Base-by-base conservation (phyloP, 2,888 invertebrate genomes). In the Thymelicus lineola region DNA sequence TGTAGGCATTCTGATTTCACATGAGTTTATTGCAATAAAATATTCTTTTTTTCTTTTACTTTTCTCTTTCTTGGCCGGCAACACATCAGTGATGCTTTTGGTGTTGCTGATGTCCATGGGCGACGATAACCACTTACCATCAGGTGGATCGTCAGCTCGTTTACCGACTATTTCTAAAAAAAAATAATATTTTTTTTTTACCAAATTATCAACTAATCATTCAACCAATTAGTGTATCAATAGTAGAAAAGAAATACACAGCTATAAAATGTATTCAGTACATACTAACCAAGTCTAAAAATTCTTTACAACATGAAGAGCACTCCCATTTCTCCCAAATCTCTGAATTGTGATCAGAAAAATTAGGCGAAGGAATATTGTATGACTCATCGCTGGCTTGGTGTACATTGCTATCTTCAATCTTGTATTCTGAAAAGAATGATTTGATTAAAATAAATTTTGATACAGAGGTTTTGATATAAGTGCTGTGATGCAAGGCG, bases 321-420 rank as follows among this genome's bases (percentile, higher is more conserved):
- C 90, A 91, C 4, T 75, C 79, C 86, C 86, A 88, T 5, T 84
- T 71, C 46, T 82, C 85, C 87, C 86, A 89, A 3, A 85, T 71
- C 42, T 82, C 85, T 1, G 83, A 78, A 66, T 82, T 83, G 20
- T 88, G 86, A 45, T 85, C 86, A 35, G 85, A 85, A 72, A 84
- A 85, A 58, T 76, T 75, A 53, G 91, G 88, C 35, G 89, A 89
- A 46, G 87, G 86, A 62, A 86, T 79, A 64, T 87, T 84, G 73
- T 81, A 89, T 12, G 83, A 84, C 35, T 87, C 87, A 72, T 87
- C 86, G 79, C 84, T 87, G 46, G 85, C 82, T 38, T 74, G 78
- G 71, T 79, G 75, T 7, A 73, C 70, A 48, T 72, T 79, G 12
- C 73, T 71, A 20, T 76, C 74, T 70, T 84, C 78, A 77, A 74